These are phyloP conservation scores for Hirtodrosophila trivittata DNA, from an alignment of 2,888 invertebrate genomes.

Conservation along the genomic window DNA sequence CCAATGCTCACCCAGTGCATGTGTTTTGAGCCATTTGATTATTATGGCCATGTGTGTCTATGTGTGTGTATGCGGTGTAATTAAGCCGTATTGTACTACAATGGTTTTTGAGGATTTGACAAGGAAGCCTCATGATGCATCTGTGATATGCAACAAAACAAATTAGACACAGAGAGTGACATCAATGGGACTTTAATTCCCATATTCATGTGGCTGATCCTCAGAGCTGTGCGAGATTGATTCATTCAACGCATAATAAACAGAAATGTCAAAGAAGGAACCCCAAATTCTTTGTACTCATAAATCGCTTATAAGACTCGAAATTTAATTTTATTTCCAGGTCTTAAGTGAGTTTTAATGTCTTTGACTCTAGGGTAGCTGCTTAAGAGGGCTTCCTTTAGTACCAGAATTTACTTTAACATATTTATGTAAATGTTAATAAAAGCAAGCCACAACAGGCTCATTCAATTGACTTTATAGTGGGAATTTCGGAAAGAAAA, in stretches of 20 bases:
- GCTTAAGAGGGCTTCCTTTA: too few relatives aligned
- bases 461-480: too few relatives aligned
- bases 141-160: slow-evolving; percentile 18
- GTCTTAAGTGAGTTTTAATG: too few relatives aligned
- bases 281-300: too few relatives aligned
- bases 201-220: slow-evolving; percentile 19
- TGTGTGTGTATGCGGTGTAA: slow-evolving; percentile 46
- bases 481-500: too few relatives aligned
- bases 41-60: slow-evolving; percentile 31
- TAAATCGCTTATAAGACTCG: too few relatives aligned
- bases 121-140: slow-evolving; percentile 5
- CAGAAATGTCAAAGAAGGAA: too few relatives aligned
- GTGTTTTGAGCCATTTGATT: slow-evolving; percentile 37
- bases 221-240: slow-evolving; percentile 1
- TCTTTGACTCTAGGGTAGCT: too few relatives aligned
- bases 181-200: slow-evolving; percentile 42
- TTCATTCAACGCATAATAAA: not conserved
- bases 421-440: too few relatives aligned
- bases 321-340: too few relatives aligned
- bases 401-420: too few relatives aligned
- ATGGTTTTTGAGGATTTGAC: slow-evolving; percentile 3
- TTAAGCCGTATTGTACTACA: slow-evolving; percentile 64
- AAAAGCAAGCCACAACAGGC: too few relatives aligned
- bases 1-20: slow-evolving; percentile 18
- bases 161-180: slow-evolving; percentile 44